Conservation (phyloP, 2,797 vertebrate genomes). For the Leuciscus waleckii region DNA sequence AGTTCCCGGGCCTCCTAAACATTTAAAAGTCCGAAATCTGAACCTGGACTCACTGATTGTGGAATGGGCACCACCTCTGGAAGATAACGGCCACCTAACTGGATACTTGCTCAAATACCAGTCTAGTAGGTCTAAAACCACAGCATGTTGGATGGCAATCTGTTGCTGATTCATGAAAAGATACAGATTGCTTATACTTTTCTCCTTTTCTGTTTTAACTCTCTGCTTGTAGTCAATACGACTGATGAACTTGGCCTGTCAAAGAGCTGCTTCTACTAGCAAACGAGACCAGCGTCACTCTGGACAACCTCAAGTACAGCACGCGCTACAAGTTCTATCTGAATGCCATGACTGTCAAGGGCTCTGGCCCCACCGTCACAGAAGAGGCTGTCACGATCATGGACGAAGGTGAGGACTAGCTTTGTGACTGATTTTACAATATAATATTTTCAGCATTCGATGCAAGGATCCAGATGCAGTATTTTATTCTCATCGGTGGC, state of each 20-base stretch:
- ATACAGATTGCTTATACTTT: not conserved
- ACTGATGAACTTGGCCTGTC: slow-evolving; percentile 86
- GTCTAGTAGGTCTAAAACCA: slow-evolving; percentile 81
- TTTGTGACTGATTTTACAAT: not conserved
- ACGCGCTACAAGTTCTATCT: slow-evolving; percentile 94
- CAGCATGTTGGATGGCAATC: not conserved
- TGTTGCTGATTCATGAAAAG: not conserved
- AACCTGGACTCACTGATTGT: slow-evolving; percentile 88
- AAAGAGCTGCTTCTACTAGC: slow-evolving; percentile 81
- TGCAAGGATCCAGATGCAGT: not conserved
- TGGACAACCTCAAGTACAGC: slow-evolving; percentile 89
- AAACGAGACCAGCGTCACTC: slow-evolving; percentile 86
- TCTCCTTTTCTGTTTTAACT: slow-evolving; percentile 66
- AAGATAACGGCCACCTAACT: slow-evolving; percentile 87
- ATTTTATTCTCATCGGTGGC: not conserved
- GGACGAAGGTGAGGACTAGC: slow-evolving; percentile 88
- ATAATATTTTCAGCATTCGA: not conserved
- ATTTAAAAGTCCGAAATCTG: slow-evolving; percentile 81
- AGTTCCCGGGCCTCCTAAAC: slow-evolving; percentile 88
- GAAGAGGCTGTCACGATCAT: slow-evolving; percentile 88
- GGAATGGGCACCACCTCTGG: slow-evolving; percentile 88
- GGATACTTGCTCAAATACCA: slow-evolving; percentile 92
- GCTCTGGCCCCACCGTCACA: slow-evolving; percentile 84
- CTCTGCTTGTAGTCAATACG: slow-evolving; percentile 82
- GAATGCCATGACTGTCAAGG: slow-evolving; percentile 87